These are phyloP conservation scores for Argyrosomus japonicus DNA, from an alignment of 2,113 vertebrate species.

Conservation along the genomic window DNA sequence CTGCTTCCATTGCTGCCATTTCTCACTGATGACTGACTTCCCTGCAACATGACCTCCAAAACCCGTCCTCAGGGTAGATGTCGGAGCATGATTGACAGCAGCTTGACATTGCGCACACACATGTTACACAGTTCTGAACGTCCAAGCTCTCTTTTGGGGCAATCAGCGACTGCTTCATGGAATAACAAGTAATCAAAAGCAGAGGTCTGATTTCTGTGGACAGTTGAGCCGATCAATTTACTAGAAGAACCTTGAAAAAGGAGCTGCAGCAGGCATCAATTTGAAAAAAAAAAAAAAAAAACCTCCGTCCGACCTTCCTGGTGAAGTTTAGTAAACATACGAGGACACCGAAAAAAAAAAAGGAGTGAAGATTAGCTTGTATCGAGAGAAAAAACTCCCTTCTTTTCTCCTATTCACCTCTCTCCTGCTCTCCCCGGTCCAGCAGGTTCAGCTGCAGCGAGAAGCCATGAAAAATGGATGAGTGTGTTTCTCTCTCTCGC, in stretches of 20 bases:
- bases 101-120: neutral
- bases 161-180: constrained; percentile 2
- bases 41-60: constrained; percentile 45
- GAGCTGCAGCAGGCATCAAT: constrained; percentile 27
- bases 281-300: constrained; percentile 19
- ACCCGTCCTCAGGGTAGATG: neutral
- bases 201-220: constrained; percentile 18
- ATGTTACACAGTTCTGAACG: neutral
- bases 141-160: neutral
- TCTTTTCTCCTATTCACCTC: constrained; percentile 10
- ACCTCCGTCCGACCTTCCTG: constrained; percentile 27
- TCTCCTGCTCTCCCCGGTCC: constrained; percentile 40
- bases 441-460: constrained; percentile 59
- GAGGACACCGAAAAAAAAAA: constrained; percentile 11
- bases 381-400: constrained; percentile 3
- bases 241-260: constrained; percentile 47
- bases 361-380: constrained; percentile 50
- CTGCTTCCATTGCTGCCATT: neutral
- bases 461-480: constrained; percentile 77
- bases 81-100: constrained; percentile 46
- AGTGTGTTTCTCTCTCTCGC: constrained; percentile 51
- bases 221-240: constrained; percentile 42
- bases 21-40: constrained; percentile 3
- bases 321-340: constrained; percentile 57
- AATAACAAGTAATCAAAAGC: constrained; percentile 48